Base-by-base conservation (phyloP, 2,888 invertebrate species). In the Aspidapion aeneum region DNA sequence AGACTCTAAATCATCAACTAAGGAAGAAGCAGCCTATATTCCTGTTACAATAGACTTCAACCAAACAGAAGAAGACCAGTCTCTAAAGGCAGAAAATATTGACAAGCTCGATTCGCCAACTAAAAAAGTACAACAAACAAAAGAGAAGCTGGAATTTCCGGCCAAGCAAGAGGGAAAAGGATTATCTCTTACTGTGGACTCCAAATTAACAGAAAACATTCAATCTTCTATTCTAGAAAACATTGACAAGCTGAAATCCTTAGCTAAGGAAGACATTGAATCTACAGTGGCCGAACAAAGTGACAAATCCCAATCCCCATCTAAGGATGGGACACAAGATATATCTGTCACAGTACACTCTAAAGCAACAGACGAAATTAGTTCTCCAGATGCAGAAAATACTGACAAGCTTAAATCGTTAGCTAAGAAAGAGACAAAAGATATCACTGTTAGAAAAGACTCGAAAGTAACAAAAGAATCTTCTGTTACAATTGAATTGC, bases 21-120 rank as follows among this genome's bases (percentile, higher is more conserved):
- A 35, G 48, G 48, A 61, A 63, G n/a, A 50, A 51, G 50, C 22
- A 56, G 61, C n/a, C n/a, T n/a, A n/a, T n/a, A n/a, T n/a, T n/a
- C n/a, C 48, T 55, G 21, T 2, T 1, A 17, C 20, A 50, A 12
- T 21, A 49, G 56, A 63, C 18, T n/a, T n/a, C n/a, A n/a, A n/a
- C n/a, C n/a, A n/a, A n/a, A 22, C 18, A 17, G 17, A 60, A 55
- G n/a, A 20, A 55, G 5, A 18, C 54, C 60, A 63, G 22, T 21
- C 18, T 49, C 49, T 9, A 49, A 3, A 1, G 17, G 1, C 48
- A 3, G 60, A 62, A n/a, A 50, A n/a, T 54, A 22, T 55, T 21
- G 52, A 64, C 52, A 22, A 35, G 16, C 12, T 12, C 12, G 35
- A 35, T 3, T 35, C 35, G 35, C 35, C 35, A 7, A 12, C 12